These are phyloP conservation scores for Diorhabda carinulata DNA, from an alignment of 1,140 invertebrate genomes.

Conservation along the genomic window DNA sequence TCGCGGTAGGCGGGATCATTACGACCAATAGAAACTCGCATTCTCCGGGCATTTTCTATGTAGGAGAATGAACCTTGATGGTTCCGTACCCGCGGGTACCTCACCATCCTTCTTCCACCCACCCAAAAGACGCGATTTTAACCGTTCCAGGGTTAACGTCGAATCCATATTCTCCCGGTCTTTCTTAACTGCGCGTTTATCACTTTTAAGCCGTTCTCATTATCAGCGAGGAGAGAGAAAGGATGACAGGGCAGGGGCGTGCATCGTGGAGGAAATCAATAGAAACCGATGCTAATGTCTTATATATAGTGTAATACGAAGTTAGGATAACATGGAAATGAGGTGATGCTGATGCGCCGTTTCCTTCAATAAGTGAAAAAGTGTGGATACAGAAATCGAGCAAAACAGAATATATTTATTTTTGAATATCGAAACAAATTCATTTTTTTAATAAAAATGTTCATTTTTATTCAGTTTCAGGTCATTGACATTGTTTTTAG, in stretches of 20 bases:
- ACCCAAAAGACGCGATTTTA: not conserved
- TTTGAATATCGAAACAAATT: not conserved
- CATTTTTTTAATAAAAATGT: too few relatives aligned
- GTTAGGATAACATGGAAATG: not conserved
- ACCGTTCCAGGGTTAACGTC: slow-evolving; percentile 12
- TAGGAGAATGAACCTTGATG: slow-evolving; percentile 43
- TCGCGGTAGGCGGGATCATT: slow-evolving; percentile 41
- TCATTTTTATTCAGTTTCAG: too few relatives aligned
- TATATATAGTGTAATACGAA: not conserved
- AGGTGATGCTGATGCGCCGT: slow-evolving; percentile 1
- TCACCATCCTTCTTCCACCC: slow-evolving; percentile 23
- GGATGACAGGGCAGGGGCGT: not conserved
- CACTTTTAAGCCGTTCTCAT: slow-evolving; percentile 20
- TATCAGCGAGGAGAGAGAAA: slow-evolving; percentile 12
- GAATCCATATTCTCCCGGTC: slow-evolving; percentile 21
- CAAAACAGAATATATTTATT: not conserved
- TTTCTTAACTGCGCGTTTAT: slow-evolving; percentile 20
- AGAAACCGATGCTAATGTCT: slow-evolving; percentile 4
- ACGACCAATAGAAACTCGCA: slow-evolving; percentile 39
- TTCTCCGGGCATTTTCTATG: slow-evolving; percentile 38
- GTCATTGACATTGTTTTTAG: too few relatives aligned
- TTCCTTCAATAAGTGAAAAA: not conserved
- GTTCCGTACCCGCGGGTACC: slow-evolving; percentile 40
- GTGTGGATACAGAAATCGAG: not conserved
- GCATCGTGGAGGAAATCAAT: slow-evolving; percentile 6